Conservation (phyloP, 2,113 vertebrate species). For the Platysteira castanea region DNA sequence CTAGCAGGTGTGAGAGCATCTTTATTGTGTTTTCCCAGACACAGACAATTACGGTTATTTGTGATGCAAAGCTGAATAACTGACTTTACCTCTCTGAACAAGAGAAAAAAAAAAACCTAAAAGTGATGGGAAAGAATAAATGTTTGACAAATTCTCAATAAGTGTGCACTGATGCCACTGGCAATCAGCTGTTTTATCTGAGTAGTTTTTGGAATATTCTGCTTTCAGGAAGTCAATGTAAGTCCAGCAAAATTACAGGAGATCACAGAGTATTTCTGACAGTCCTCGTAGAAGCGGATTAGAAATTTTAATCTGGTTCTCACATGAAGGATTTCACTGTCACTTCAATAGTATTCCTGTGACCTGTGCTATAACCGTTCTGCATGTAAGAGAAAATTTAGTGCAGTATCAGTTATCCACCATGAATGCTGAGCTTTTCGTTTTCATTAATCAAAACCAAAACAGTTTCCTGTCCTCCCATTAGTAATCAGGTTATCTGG, state of each 20-base stretch:
- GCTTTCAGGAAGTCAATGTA: background rate
- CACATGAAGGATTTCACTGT: background rate
- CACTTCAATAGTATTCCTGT: background rate
- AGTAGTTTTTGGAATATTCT: background rate
- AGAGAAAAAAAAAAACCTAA: background rate
- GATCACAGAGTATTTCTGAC: background rate
- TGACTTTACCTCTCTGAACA: background rate
- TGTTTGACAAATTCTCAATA: background rate
- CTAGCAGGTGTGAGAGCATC: no score
- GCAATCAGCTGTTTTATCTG: background rate
- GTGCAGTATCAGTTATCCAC: background rate
- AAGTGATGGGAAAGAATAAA: background rate
- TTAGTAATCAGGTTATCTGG: background rate
- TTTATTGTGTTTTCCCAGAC: no score
- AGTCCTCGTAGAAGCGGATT: background rate
- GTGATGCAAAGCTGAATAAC: background rate
- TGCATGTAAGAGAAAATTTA: background rate
- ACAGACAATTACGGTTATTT: background rate
- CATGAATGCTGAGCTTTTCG: background rate
- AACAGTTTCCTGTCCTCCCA: background rate
- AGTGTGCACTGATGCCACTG: fast-evolving
- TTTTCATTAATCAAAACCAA: background rate
- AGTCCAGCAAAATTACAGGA: background rate
- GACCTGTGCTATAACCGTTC: background rate
- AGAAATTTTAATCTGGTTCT: background rate